Conservation (phyloP, 92 coral and sea anemone genomes). For the Epizoanthus stellaris region DNA sequence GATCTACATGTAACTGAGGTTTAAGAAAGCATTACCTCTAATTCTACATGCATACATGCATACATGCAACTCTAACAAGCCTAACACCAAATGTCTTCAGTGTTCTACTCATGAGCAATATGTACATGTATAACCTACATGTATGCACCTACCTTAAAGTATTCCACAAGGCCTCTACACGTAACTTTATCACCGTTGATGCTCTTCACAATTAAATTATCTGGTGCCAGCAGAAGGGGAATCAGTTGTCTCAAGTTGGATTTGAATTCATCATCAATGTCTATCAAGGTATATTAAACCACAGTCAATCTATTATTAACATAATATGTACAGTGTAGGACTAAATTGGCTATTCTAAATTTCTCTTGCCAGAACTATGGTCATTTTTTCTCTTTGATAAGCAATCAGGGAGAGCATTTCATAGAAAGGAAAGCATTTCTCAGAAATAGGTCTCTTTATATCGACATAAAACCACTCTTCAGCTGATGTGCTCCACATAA, state of each 20-base stretch:
- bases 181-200: constrained; percentile 91
- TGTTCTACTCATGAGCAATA: background rate
- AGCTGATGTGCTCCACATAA: too few relatives aligned
- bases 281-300: constrained; percentile 40
- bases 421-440: background rate
- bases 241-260: constrained; percentile 66
- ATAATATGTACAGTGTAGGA: background rate
- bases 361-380: background rate
- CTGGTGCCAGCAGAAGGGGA: constrained; percentile 81
- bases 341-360: too few relatives aligned
- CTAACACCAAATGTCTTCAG: background rate
- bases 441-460: background rate
- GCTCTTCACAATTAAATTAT: constrained; percentile 83
- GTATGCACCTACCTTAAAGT: constrained; percentile 75
- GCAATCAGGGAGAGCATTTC: background rate
- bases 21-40: too few relatives aligned
- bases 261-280: constrained; percentile 92
- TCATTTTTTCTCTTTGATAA: background rate
- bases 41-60: too few relatives aligned
- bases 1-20: too few relatives aligned
- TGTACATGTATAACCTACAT: too few relatives aligned
- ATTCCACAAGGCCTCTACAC: constrained; percentile 93
- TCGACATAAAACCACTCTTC: too few relatives aligned
- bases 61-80: too few relatives aligned
- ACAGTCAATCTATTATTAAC: background rate